Percentiles rank a stretch among this genome's conserved stretches.
Conservation (phyloP, 2,888 invertebrate genomes). For the Parapristionchus giblindavisi region DNA sequence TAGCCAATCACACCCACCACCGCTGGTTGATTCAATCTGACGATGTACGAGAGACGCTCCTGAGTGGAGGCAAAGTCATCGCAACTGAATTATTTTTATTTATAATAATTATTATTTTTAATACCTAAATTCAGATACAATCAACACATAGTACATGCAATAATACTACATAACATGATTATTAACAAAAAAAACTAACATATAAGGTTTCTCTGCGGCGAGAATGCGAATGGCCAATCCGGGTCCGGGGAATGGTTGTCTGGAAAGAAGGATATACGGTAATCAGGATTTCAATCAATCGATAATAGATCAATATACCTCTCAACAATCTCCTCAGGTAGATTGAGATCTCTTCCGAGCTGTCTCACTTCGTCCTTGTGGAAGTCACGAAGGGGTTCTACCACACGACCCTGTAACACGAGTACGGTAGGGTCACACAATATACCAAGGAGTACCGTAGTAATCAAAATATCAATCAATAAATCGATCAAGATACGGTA, state of each 20-base stretch:
- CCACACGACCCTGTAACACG: constrained; percentile 83
- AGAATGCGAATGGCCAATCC: constrained; percentile 94
- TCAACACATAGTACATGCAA: background rate
- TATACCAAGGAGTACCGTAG: too few relatives aligned
- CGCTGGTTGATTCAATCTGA: constrained; percentile 25
- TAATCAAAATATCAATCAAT: too few relatives aligned
- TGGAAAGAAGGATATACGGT: constrained; percentile 28
- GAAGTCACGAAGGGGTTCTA: constrained; percentile 97
- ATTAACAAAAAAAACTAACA: constrained; percentile 75
- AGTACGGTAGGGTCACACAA: too few relatives aligned
- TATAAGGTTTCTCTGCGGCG: constrained; percentile 92
- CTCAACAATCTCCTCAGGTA: constrained; percentile 86
- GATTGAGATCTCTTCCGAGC: constrained; percentile 87
- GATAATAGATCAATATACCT: constrained; percentile 53
- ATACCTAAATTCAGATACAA: background rate
- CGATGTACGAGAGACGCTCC: constrained; percentile 32
- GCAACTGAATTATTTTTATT: constrained; percentile 76
- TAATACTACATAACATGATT: background rate
- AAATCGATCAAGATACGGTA: too few relatives aligned
- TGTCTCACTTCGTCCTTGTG: constrained; percentile 96
- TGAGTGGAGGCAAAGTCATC: constrained; percentile 56
- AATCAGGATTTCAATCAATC: background rate
- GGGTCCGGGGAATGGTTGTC: constrained; percentile 97
- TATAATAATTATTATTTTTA: background rate
- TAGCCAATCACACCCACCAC: constrained; percentile 20